phyloP scores from a whole-genome alignment of 2,797 vertebrate genomes.

The Ibycter americanus region DNA sequence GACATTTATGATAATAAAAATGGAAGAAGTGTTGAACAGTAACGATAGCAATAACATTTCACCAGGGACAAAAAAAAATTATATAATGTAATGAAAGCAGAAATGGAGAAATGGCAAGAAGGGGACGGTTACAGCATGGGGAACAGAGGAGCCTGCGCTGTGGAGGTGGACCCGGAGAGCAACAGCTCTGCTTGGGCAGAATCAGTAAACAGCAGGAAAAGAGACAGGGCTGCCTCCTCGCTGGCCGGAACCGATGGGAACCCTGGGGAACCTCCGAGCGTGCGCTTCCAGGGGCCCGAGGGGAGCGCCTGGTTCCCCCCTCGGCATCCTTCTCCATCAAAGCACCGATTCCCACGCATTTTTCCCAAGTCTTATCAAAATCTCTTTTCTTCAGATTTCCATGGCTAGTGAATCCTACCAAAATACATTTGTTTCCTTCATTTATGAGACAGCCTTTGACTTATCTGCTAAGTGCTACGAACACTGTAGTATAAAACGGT shows the following conservation, averaged over 20 bases:
- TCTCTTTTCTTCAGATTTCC: neutral
- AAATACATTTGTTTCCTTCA: neutral
- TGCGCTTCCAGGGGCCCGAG: neutral
- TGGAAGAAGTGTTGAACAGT: neutral
- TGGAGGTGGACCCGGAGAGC: neutral
- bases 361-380: neutral
- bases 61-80: neutral
- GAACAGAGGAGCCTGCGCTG: rapidly evolving
- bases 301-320: neutral
- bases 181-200: neutral
- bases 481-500: neutral
- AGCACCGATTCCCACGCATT: neutral
- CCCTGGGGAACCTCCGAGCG: rapidly evolving
- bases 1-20: constrained; percentile 26
- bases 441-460: constrained; percentile 17
- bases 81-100: neutral
- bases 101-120: neutral
- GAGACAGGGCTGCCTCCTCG: rapidly evolving
- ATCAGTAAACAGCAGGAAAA: neutral
- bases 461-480: neutral
- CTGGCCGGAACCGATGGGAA: neutral
- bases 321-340: neutral
- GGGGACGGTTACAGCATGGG: rapidly evolving
- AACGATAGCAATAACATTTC: neutral
- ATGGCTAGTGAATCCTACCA: neutral